Evolutionary conservation across 2,113 vertebrate species (phyloP).

Genomic region (Gorsachius goisagi): DNA sequence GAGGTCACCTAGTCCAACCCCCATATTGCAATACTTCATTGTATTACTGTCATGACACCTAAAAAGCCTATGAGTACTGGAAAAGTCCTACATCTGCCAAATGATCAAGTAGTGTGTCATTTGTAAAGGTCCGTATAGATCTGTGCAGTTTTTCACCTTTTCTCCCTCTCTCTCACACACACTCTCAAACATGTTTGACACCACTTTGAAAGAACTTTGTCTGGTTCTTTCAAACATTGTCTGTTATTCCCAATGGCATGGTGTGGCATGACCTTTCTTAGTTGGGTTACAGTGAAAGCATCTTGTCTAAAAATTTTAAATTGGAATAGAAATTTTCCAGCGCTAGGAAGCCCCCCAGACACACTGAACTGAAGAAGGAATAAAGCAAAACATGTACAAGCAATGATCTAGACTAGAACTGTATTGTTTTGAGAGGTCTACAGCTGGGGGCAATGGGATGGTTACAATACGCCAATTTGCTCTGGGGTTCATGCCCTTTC

Average conservation of each 20-base stretch:
- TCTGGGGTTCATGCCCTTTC: not conserved
- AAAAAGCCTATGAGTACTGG: not conserved
- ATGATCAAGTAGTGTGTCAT: not conserved
- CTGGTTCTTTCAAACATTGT: not conserved
- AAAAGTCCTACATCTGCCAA: not conserved
- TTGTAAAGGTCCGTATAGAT: not conserved
- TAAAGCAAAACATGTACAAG: not conserved
- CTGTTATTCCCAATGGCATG: fast-evolving
- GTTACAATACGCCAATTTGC: not conserved
- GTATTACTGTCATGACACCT: not conserved
- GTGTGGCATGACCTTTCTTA: not conserved
- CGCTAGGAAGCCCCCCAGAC: not conserved
- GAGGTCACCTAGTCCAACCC: too few species aligned
- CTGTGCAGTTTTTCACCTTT: not conserved
- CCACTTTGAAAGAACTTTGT: not conserved
- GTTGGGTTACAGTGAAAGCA: not conserved
- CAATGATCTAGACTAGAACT: not conserved
- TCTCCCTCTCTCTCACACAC: not conserved
- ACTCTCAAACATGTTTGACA: not conserved
- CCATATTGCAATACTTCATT: not conserved
- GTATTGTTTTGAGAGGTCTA: not conserved
- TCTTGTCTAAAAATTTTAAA: not conserved
- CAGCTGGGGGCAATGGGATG: not conserved
- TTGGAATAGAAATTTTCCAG: not conserved
- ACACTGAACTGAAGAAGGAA: not conserved